Base-by-base conservation (phyloP, 2,113 vertebrate genomes). In the Heliornis fulica region DNA sequence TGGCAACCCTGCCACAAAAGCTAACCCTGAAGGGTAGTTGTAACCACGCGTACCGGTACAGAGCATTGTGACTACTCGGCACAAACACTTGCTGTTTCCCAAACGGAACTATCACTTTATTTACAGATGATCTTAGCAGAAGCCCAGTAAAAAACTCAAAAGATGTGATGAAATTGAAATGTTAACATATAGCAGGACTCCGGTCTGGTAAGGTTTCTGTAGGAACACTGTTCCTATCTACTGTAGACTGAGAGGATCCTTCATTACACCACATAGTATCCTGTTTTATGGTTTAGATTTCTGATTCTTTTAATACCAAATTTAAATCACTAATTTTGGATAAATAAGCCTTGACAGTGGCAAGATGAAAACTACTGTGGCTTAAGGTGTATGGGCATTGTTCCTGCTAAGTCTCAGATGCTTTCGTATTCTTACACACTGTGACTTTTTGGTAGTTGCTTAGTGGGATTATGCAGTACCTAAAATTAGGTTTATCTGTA, bases 11-110 rank as follows among this genome's bases (percentile, higher is more conserved):
- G 13, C 15, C 36, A 29, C 46, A 50, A 59, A 13, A 66, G 57
- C 57, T 18, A 40, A 53, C 20, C 32, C 63, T 2, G 4, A 0
- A 2, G 15, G 25, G 59, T 51, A 41, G 11, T 0, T 69, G 41
- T n/a, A 65, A 75, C 57, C 48, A 56, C 77, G 22, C 1, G 31
- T 11, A 74, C 23, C 12, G 4, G 65, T 51, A 10, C 8, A 40
- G 21, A 21, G 34, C 19, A 1, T 0, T 32, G 15, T 25, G 32
- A 83, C 23, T 40, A 11, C 34, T 68, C 59, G n/a, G 63, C 50
- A 59, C 29, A 66, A 75, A 36, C 0, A 0, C 6, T 23, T 53
- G 40, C 45, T 59, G 20, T 50, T 65, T 80, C 43, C 74, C 60
- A 61, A 81, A 76, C 34, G 21, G 20, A 90, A 83, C 18, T 31